phyloP scores from a whole-genome alignment of 2,113 vertebrate genomes.

The Theristicus caerulescens region DNA sequence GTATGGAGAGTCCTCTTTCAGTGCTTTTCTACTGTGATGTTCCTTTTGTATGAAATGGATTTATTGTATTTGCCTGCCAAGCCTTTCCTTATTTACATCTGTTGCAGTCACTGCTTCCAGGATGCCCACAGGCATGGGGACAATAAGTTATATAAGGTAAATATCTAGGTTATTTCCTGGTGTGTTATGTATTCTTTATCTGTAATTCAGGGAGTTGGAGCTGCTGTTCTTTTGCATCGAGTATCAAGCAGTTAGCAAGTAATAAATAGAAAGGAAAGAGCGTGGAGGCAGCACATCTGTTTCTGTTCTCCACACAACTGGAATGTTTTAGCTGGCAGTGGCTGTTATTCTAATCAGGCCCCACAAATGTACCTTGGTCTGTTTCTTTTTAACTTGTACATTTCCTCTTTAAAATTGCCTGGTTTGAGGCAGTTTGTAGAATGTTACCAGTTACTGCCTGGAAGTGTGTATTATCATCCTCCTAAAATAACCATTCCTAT shows the following conservation, averaged over 20 bases:
- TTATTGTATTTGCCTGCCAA: neutral
- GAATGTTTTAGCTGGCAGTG: neutral
- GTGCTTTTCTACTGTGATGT: neutral
- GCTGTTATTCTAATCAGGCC: neutral
- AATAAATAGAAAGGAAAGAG: neutral
- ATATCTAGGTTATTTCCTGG: neutral
- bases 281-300: neutral
- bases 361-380: neutral
- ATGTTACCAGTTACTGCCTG: neutral
- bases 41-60: neutral
- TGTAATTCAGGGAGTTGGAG: neutral
- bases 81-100: neutral
- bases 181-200: neutral
- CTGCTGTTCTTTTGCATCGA: neutral
- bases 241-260: neutral
- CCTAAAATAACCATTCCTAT: neutral
- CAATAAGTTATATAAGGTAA: neutral
- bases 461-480: neutral
- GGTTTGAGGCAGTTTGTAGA: neutral
- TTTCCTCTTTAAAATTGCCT: neutral
- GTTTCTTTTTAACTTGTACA: neutral
- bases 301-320: neutral
- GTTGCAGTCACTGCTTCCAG: accelerated
- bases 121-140: neutral
- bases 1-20: neutral